Evolutionary conservation across 2,888 invertebrate species (phyloP), one percentile per base, ranked within the genome.

Genomic region (Rotaria macrura): DNA sequence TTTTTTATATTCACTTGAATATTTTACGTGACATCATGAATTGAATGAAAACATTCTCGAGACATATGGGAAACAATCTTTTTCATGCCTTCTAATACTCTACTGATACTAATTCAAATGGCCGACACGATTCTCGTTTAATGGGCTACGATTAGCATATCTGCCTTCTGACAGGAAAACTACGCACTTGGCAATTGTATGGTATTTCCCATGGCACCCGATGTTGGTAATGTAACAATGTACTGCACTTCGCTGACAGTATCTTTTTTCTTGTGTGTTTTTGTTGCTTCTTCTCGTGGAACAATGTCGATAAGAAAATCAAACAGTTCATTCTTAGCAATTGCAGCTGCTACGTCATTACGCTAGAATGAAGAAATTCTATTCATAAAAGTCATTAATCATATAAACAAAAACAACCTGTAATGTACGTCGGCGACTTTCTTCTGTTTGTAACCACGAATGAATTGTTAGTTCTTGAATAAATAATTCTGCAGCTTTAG

Each of bases 261-360:
- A 1, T 74, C 74, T 43, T 74, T 38, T 86, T 86, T 86, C 55
- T 86, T 86, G 38, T 84, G 34, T 83, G 86, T 84, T 55, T 86
- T 86, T 6, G 84, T 86, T 34, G 65, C 65, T 47, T 86, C 86
- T 55, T 97, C 97, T 29, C 98, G 93, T 0, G 98, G 99, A 84
- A 99, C 97, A 89, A 99, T 98, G 91, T 99, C 99, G 89, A 99
- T 98, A 10, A 99, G 93, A 91, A 99, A 99, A 91, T 99, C 99
- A 92, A 99, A 99, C 88, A 91, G 90, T 90, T 99, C 99, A 88
- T 90, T 91, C 87, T 92, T 92, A 29, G 96, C 94, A 87, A 97
- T 96, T 0, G 98, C 98, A 94, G 96, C 96, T 1, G 97, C 96
- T 89, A 99, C 96, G 90, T 99, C 99, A 92, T 96, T 97, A 88